Percentiles rank a stretch among this genome's conserved stretches.
Evolutionary conservation across 2,113 vertebrate species (phyloP).

Genomic region (Tachysurus fulvidraco): DNA sequence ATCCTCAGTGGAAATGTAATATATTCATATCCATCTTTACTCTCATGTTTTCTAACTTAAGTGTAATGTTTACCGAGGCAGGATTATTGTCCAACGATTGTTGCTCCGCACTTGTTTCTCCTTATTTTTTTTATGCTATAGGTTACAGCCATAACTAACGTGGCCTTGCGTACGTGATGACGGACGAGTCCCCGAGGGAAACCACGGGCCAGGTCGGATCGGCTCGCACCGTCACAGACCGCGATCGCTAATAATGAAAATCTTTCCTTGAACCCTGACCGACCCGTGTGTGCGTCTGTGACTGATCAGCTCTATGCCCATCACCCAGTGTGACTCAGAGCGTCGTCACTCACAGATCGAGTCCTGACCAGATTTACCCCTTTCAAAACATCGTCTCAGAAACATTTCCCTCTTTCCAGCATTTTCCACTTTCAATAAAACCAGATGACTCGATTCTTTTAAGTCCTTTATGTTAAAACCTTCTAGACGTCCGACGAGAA

Average conservation of each 20-base stretch:
- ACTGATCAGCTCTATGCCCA: slow-evolving; percentile 26
- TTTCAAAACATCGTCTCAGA: slow-evolving; percentile 10
- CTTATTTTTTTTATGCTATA: slow-evolving; percentile 18
- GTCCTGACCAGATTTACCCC: not conserved
- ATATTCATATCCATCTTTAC: slow-evolving; percentile 52
- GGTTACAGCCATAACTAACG: slow-evolving; percentile 5
- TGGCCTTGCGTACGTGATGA: slow-evolving; percentile 6
- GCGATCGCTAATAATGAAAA: not conserved
- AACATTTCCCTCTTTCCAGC: not conserved
- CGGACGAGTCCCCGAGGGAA: not conserved
- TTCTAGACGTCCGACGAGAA: too few relatives aligned
- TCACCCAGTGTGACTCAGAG: slow-evolving; percentile 17
- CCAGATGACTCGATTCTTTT: slow-evolving; percentile 23
- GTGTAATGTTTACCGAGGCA: slow-evolving; percentile 62
- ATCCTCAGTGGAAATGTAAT: slow-evolving; percentile 50
- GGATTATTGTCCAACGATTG: slow-evolving; percentile 71
- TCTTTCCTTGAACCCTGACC: not conserved
- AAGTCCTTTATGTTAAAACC: too few relatives aligned
- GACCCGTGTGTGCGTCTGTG: slow-evolving; percentile 24
- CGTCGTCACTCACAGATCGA: not conserved
- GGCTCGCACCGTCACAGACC: not conserved
- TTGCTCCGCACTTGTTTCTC: slow-evolving; percentile 18
- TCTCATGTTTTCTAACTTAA: slow-evolving; percentile 50
- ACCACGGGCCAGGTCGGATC: not conserved
- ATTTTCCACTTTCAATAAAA: slow-evolving; percentile 26